Evolutionary conservation across 2,797 vertebrate species (phyloP).

Genomic region (Rhinichthys osculus): DNA sequence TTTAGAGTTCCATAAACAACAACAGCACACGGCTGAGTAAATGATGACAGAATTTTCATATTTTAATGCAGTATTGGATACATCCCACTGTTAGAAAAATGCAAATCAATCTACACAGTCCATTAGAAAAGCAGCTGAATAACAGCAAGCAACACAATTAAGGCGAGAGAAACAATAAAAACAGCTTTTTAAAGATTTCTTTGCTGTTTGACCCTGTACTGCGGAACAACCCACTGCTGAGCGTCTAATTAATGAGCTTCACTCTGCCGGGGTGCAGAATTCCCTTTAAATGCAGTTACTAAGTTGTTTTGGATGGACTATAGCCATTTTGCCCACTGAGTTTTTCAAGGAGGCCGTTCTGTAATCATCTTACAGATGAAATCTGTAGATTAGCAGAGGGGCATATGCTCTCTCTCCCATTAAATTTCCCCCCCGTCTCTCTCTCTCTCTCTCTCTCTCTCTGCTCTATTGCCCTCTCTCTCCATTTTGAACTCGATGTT

Average conservation of each 20-base stretch:
- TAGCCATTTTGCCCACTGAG: constrained; percentile 16
- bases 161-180: constrained; percentile 38
- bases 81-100: constrained; percentile 9
- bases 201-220: constrained; percentile 16
- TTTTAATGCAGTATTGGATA: neutral
- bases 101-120: constrained; percentile 17
- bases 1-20: neutral
- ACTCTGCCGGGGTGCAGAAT: constrained; percentile 19
- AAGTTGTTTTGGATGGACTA: constrained; percentile 35
- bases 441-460: constrained; percentile 7
- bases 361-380: constrained; percentile 58
- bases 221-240: constrained; percentile 36
- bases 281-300: constrained; percentile 38
- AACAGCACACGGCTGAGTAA: neutral
- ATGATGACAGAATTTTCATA: neutral
- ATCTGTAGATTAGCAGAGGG: constrained; percentile 54
- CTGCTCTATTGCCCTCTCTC: neutral
- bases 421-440: neutral
- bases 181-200: constrained; percentile 29
- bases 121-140: neutral
- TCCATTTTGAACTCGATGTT: constrained; percentile 8
- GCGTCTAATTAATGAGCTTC: constrained; percentile 46
- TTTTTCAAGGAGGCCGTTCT: constrained; percentile 44
- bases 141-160: constrained; percentile 40
- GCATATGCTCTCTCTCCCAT: constrained; percentile 52